phyloP scores from a whole-genome alignment of 2,797 vertebrate species.

The Coranthus polyacanthus region DNA sequence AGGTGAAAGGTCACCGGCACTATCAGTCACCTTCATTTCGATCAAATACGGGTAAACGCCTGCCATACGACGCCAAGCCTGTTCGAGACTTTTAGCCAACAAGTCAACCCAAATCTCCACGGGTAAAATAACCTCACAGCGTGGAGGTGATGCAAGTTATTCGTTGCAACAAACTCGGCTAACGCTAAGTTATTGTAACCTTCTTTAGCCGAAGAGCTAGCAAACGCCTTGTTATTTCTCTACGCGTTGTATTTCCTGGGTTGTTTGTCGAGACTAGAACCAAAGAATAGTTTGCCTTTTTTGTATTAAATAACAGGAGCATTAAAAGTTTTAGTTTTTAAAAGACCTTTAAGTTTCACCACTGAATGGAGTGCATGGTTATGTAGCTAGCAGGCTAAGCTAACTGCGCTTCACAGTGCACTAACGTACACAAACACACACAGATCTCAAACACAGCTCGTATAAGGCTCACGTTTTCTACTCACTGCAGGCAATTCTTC shows the following conservation, averaged over 20 bases:
- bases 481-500: accelerated
- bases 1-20: slow-evolving; percentile 73
- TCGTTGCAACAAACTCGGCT: background rate
- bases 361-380: background rate
- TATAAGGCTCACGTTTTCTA: accelerated
- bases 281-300: background rate
- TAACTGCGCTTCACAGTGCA: slow-evolving; percentile 2
- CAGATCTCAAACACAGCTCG: background rate
- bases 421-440: background rate
- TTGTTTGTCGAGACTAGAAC: no score
- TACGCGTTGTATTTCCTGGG: background rate
- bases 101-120: accelerated
- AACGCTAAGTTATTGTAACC: background rate
- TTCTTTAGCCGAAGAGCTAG: slow-evolving; percentile 1
- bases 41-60: background rate
- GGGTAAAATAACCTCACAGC: accelerated
- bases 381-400: slow-evolving; percentile 23
- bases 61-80: accelerated
- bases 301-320: background rate
- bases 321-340: background rate
- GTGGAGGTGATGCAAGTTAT: background rate
- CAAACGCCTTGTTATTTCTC: background rate
- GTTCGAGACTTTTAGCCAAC: background rate
- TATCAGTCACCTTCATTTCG: slow-evolving; percentile 39
- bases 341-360: no score